Base-by-base conservation (phyloP, 2,797 vertebrate species). In the Brachyrhaphis roseni region DNA sequence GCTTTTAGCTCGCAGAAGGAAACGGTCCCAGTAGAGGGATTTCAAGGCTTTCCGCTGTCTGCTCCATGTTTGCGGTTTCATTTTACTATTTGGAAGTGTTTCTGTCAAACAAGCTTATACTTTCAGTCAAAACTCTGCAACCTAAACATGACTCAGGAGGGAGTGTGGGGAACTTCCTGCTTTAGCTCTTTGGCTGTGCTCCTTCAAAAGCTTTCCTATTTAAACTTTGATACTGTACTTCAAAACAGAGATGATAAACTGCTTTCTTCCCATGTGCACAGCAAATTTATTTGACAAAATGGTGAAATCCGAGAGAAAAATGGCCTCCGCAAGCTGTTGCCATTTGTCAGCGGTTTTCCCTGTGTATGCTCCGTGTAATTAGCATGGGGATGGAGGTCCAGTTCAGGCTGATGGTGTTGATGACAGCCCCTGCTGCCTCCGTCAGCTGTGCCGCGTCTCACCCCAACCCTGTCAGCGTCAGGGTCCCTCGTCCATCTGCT, bases 391-490 rank as follows among this genome's bases (percentile, higher is more conserved):
- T 34, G 64, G 74, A 39, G 45, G 75, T 78, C 62, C 84, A 77
- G 87, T 82, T 74, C 62, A 39, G 70, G 75, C 59, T 18, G 53
- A 77, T 15, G 43, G 81, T 76, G 79, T 80, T 75, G 88, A 86
- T 86, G 91, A 92, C 87, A 88, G 81, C 47, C 78, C 76, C 78
- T 57, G 75, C 68, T 59, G 85, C 77, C 74, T 74, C 75, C 72
- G 79, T 94, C 92, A 92, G 92, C 91, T 94, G 90, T 88, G 88
- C 86, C 41, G 79, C 41, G 45, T 93, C 89, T 93, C 84, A 86
- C 75, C 72, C 84, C 41, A 68, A 83, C 87, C 86, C 87, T 79
- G 79, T 66, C 75, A 75, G 82, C 84, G 78, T 82, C 79, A 72
- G 81, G 82, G 83, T 80, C 85, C 49, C 4, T 77, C 45, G 36